Evolutionary conservation across 2,113 vertebrate species (phyloP), one percentile per base, ranked within the genome.

Genomic region (Centropristis striata): DNA sequence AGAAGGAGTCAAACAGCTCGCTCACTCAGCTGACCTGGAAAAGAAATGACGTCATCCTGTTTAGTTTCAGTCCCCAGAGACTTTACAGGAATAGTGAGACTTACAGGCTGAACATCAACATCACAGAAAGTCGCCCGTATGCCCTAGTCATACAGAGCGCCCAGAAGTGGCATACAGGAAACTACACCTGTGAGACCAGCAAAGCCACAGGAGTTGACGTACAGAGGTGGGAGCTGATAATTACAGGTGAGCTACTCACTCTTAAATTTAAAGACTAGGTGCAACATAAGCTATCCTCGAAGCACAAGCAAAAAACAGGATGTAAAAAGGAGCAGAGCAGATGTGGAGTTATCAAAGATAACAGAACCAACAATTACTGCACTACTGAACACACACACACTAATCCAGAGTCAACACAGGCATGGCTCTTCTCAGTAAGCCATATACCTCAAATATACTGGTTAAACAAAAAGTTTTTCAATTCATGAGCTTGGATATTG

Each of bases 231-330:
- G 57, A 85, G 21, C 85, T 92, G 0, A 3, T 83, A 1, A 70
- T 92, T 32, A 85, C 42, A 81, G 91, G 91, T 91, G 21, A n/a
- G 87, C 15, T 39, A 10, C 1, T 75, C 21, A 15, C 1, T 37
- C 12, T 0, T 18, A 3, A 41, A 54, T 25, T 53, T 32, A 16
- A 54, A 20, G 8, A 54, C 21, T 9, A 16, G 2, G 54, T 0
- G 8, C 23, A 70, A 32, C 13, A 61, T n/a, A 42, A 47, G 37
- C 11, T 11, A 61, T 50, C 41, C 6, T 20, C 37, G 9, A 27
- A 9, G 13, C 32, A 69, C 39, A 1, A 58, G 8, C 7, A 16
- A 23, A 41, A 18, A 41, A 18, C 5, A 23, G 36, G 23, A 28
- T 27, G 42, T 28, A 2, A 27, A 50, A 15, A 41, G 16, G 41